phyloP scores from a whole-genome alignment of 2,113 vertebrate genomes.

The Salminus brasiliensis region DNA sequence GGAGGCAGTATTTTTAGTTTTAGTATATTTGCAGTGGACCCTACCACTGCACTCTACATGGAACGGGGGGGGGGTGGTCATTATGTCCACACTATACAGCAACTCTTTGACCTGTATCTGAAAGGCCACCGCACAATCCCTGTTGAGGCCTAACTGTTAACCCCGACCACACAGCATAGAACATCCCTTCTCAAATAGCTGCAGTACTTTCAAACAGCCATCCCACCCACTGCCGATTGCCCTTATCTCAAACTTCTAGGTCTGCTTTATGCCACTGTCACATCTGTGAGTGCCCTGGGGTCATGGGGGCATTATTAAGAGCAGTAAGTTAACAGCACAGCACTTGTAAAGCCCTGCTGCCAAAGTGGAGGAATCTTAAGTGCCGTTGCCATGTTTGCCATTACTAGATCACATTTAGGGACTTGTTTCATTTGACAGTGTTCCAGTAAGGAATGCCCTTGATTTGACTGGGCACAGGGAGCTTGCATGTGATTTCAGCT shows the following conservation, averaged over 20 bases:
- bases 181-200: conserved; percentile 43
- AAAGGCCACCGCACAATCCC: conserved; percentile 29
- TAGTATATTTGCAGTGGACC: not conserved
- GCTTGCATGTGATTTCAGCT: not conserved
- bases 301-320: not conserved
- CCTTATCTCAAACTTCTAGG: conserved; percentile 24
- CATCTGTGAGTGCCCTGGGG: not conserved
- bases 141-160: conserved; percentile 46
- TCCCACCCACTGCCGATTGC: conserved; percentile 34
- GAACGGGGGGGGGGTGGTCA: not conserved
- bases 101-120: conserved; percentile 37
- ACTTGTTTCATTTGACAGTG: not conserved
- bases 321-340: not conserved
- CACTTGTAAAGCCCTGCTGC: not conserved
- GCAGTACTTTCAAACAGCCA: conserved; percentile 44
- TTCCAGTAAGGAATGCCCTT: not conserved
- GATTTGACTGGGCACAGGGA: not conserved
- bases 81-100: conserved; percentile 34
- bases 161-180: conserved; percentile 52
- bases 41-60: not conserved
- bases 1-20: not conserved
- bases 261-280: conserved; percentile 54
- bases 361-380: conserved; percentile 4
- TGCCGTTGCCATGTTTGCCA: not conserved
- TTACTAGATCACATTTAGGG: not conserved